Evolutionary conservation across 2,113 vertebrate genomes (phyloP).

Genomic region (Bagarius yarrelli): DNA sequence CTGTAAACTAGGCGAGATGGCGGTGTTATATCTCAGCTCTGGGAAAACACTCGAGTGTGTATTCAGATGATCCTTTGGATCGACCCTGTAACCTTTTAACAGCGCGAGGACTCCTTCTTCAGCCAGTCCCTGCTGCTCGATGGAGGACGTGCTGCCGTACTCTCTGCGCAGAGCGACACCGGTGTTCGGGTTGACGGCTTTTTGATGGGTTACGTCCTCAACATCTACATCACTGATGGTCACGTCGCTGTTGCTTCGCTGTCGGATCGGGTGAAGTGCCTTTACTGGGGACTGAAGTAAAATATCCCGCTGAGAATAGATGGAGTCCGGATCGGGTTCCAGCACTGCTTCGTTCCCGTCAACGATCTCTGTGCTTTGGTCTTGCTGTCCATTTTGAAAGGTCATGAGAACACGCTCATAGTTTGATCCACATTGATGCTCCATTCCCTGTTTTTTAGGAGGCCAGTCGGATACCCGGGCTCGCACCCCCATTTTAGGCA

Average conservation of each 20-base stretch:
- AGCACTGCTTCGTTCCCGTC: conserved; percentile 62
- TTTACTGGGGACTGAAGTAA: conserved; percentile 84
- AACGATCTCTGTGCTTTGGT: conserved; percentile 74
- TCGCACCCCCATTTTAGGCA: conserved; percentile 97
- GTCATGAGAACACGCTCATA: conserved; percentile 78
- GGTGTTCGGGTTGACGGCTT: conserved; percentile 92
- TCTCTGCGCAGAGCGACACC: conserved; percentile 91
- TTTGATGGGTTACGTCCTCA: conserved; percentile 89
- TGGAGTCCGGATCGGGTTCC: conserved; percentile 78
- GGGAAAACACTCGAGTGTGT: conserved; percentile 79
- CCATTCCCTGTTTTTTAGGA: conserved; percentile 89
- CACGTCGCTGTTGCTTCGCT: conserved; percentile 95
- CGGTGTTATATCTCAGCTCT: conserved; percentile 80
- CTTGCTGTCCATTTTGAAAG: conserved; percentile 83
- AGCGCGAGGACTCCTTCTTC: conserved; percentile 89
- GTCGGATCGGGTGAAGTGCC: conserved; percentile 88
- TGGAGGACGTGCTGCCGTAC: conserved; percentile 96
- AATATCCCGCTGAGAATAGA: conserved; percentile 81
- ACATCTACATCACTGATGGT: conserved; percentile 96
- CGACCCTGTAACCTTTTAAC: conserved; percentile 84
- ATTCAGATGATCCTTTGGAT: conserved; percentile 80
- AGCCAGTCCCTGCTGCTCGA: conserved; percentile 87
- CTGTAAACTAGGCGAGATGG: conserved; percentile 87
- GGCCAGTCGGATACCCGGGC: conserved; percentile 95
- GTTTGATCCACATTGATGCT: conserved; percentile 74